Base-by-base conservation (phyloP, 2,888 invertebrate genomes). In the Amiota minor region DNA sequence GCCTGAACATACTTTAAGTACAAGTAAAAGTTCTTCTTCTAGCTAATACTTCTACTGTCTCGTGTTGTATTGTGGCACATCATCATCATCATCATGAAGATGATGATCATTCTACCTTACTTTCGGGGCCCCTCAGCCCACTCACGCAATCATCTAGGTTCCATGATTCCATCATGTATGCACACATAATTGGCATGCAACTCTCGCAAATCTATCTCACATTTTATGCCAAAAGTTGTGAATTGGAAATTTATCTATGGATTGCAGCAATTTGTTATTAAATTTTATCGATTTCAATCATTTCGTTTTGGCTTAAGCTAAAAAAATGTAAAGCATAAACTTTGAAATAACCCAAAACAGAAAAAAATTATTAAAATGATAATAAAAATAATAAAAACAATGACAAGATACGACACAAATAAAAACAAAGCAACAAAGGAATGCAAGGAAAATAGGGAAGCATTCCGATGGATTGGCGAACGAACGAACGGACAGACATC, bases 161-260 rank as follows among this genome's bases (percentile, higher is more conserved):
- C 9, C 35, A 35, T 35, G 0, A 18, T 18, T 59, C 10, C 16
- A 16, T 16, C 16, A 16, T 59, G 59, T 20, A 59, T n/a, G n/a
- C n/a, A n/a, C 53, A 59, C 59, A 14, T 50, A 73, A 59, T 72
- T 68, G 68, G 47, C 16, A 68, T 62, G 74, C 65, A 78, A 64
- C 69, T 73, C 49, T 70, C 35, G 68, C 67, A 68, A 68, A 68
- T 72, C 68, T 72, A 68, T 72, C 61, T 68, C 16, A 71, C 74
- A 75, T 75, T 76, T 55, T 72, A 73, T 64, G 65, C 72, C 72
- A 67, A 59, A 78, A 75, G 79, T 75, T 72, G 75, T 45, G 70
- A 59, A 76, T 72, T 59, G 70, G 65, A 73, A 65, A 73, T 68
- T 68, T 68, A 68, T 68, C 67, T 50, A 68, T n/a, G n/a, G 53